Conservation (phyloP, 2,888 invertebrate species). For the Leucoptera coffeella region DNA sequence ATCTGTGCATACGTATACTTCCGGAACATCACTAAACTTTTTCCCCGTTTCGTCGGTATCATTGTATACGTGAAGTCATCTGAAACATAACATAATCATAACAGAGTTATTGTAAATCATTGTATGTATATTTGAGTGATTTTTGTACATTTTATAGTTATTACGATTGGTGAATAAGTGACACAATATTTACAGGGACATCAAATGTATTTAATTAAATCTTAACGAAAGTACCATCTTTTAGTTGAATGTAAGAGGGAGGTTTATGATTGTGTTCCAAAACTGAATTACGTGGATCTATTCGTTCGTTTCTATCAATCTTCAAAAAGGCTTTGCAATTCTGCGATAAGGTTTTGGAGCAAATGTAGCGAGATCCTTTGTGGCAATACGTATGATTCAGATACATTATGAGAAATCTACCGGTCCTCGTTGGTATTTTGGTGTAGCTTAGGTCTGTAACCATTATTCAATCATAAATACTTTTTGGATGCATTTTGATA, state of each 20-base stretch:
- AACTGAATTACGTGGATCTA: conserved; percentile 7
- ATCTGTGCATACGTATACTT: conserved; percentile 2
- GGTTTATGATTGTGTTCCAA: conserved; percentile 12
- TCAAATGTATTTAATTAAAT: too few relatives aligned
- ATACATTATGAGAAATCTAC: neutral
- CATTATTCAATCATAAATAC: too few relatives aligned
- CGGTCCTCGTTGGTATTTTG: neutral
- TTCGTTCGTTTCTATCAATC: conserved; percentile 2
- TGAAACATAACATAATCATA: neutral
- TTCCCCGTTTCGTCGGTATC: neutral
- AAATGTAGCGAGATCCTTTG: neutral
- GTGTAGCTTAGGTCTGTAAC: too few relatives aligned
- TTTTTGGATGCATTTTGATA: too few relatives aligned
- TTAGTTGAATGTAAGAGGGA: conserved; percentile 7
- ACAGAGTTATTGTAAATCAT: too few relatives aligned
- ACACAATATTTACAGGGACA: too few relatives aligned
- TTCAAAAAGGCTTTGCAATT: neutral
- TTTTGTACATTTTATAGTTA: too few relatives aligned
- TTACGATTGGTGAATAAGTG: too few relatives aligned
- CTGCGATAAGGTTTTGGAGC: neutral
- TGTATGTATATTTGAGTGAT: too few relatives aligned
- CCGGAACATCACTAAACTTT: neutral
- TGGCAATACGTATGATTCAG: neutral
- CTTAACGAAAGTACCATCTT: conserved; percentile 7
- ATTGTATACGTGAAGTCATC: too few relatives aligned